phyloP scores from a whole-genome alignment of 2,113 vertebrate species.

The Conger conger region DNA sequence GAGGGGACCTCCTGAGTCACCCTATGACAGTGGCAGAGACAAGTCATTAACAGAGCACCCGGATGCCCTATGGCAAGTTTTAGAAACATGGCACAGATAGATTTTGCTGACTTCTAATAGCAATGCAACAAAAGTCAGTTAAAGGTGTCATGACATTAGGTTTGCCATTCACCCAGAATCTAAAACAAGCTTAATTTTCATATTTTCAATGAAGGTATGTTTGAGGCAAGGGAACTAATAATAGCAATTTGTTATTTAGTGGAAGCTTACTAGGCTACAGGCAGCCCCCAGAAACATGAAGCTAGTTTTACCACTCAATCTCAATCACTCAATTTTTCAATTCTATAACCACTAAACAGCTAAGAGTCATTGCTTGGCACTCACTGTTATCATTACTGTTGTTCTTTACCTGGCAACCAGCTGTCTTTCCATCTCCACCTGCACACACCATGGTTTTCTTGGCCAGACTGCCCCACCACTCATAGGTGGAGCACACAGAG shows the following conservation, averaged over 20 bases:
- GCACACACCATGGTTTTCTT: conserved; percentile 64
- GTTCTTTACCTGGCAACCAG: conserved; percentile 63
- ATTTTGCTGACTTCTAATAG: not conserved
- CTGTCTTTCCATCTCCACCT: conserved; percentile 60
- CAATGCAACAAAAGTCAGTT: not conserved
- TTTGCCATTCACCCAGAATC: not conserved
- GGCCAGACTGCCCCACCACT: conserved; percentile 64
- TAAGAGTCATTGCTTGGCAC: not conserved
- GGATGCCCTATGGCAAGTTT: not conserved
- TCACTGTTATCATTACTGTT: not conserved
- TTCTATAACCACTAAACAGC: not conserved
- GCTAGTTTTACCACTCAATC: no score
- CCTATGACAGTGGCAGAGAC: conserved; percentile 43
- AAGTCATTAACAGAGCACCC: not conserved
- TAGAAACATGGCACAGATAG: not conserved
- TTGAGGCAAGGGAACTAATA: not conserved
- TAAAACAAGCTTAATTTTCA: not conserved
- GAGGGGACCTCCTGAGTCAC: conserved; percentile 65
- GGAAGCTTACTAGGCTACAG: no score
- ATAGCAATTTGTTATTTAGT: no score
- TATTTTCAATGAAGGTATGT: not conserved
- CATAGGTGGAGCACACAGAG: conserved; percentile 53
- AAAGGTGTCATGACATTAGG: not conserved
- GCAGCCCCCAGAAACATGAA: no score
- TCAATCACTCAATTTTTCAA: not conserved